phyloP scores from a whole-genome alignment of 2,888 invertebrate species.

The Gryllus longicercus region DNA sequence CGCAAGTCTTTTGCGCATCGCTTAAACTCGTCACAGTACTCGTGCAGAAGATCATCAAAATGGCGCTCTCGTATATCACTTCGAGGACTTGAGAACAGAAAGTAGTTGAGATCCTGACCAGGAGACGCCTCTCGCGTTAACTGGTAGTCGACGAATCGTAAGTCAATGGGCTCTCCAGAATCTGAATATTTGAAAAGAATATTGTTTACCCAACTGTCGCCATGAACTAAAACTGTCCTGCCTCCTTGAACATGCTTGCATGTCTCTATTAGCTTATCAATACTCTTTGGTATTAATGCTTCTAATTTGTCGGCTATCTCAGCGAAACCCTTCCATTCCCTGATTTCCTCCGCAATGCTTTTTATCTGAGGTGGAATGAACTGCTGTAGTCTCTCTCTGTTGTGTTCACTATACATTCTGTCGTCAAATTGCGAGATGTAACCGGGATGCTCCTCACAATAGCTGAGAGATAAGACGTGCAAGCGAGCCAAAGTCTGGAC shows the following conservation, averaged over 20 bases:
- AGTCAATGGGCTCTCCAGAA: slow-evolving; percentile 23
- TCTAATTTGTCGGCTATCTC: slow-evolving; percentile 18
- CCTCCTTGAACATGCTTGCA: background rate
- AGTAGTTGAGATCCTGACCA: slow-evolving; percentile 34
- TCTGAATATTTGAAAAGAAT: slow-evolving; percentile 30
- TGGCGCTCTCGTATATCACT: slow-evolving; percentile 22
- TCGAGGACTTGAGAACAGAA: slow-evolving; percentile 31
- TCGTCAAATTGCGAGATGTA: slow-evolving; percentile 27
- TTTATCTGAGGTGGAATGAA: background rate
- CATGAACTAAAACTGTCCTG: slow-evolving; percentile 33
- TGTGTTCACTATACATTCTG: background rate
- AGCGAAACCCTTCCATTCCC: background rate
- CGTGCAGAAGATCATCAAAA: slow-evolving; percentile 24
- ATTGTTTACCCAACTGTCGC: slow-evolving; percentile 37
- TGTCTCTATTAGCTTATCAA: background rate
- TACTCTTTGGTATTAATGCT: background rate
- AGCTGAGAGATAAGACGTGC: slow-evolving; percentile 34
- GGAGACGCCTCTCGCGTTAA: slow-evolving; percentile 30
- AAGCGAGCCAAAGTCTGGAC: slow-evolving; percentile 31
- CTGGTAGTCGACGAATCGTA: slow-evolving; percentile 36
- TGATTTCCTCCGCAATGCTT: background rate
- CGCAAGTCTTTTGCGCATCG: background rate
- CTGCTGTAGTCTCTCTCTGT: background rate
- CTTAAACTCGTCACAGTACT: background rate
- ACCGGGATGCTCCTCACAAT: slow-evolving; percentile 26